These are phyloP conservation scores for Ernsta delagoae DNA, from an alignment of 2,888 invertebrate species.

Conservation along the genomic window DNA sequence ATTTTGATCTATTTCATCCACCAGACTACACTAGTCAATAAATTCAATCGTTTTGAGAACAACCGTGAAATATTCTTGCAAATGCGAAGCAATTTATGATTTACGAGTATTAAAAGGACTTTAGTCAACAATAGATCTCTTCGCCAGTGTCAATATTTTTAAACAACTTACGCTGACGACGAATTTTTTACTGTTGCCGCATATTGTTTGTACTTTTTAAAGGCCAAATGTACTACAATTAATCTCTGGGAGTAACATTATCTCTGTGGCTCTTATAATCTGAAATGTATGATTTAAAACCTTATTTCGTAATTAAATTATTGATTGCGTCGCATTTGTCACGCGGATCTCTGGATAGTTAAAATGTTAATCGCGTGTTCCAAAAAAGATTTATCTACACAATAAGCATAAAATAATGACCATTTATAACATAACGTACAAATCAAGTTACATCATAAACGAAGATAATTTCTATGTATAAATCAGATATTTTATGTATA, in stretches of 20 bases:
- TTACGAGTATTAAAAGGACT: neutral
- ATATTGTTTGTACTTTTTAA: no score
- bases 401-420: slow-evolving; percentile 15
- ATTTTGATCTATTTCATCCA: no score
- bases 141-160: no score
- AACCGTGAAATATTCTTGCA: slow-evolving; percentile 4
- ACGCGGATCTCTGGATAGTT: neutral
- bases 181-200: no score
- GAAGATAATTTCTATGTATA: slow-evolving; percentile 8
- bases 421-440: slow-evolving; percentile 25
- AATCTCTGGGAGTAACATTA: no score
- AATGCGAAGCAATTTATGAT: slow-evolving; percentile 8
- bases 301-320: neutral
- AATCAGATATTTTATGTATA: neutral
- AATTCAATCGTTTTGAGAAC: neutral
- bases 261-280: no score
- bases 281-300: neutral
- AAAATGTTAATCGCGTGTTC: slow-evolving; percentile 11
- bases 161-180: no score
- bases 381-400: neutral
- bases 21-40: neutral
- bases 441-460: slow-evolving; percentile 21
- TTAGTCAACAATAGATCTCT: no score
- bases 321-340: slow-evolving; percentile 7
- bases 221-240: no score